Conservation (phyloP, 2,888 invertebrate genomes). For the Drosophila imparisetae region DNA sequence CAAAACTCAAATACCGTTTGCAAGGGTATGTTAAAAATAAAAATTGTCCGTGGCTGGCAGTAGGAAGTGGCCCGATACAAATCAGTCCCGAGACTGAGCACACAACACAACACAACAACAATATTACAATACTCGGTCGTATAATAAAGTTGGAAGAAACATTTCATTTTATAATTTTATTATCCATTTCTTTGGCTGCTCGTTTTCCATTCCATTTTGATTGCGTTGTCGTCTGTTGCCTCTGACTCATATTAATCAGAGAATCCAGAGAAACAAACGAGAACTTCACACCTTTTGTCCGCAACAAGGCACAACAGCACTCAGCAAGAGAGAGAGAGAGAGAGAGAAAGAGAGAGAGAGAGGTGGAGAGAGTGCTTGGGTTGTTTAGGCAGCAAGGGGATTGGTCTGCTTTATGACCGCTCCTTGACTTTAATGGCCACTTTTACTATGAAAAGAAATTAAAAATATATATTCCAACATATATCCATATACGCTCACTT, state of each 20-base stretch:
- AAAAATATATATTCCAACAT: constrained; percentile 53
- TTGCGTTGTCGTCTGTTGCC: constrained; percentile 57
- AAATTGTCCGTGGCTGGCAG: constrained; percentile 12
- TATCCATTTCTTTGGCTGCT: constrained; percentile 59
- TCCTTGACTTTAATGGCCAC: constrained; percentile 71
- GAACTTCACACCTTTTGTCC: constrained; percentile 76
- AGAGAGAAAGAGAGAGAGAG: background rate
- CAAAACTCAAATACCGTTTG: background rate
- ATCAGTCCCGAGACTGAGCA: constrained; percentile 17
- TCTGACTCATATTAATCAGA: constrained; percentile 61
- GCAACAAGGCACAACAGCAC: constrained; percentile 51
- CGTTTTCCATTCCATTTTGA: constrained; percentile 51
- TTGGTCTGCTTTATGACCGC: constrained; percentile 65
- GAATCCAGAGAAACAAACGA: constrained; percentile 48
- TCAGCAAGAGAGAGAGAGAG: constrained; percentile 1
- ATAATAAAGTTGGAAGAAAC: constrained; percentile 60
- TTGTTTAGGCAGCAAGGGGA: constrained; percentile 35
- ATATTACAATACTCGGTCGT: constrained; percentile 32
- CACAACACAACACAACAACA: constrained; percentile 8
- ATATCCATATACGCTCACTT: constrained; percentile 52
- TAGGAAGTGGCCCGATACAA: constrained; percentile 25
- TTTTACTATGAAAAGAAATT: constrained; percentile 72
- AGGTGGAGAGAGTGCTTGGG: background rate
- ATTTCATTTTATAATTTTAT: constrained; percentile 71
- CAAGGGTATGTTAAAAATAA: constrained; percentile 17